Conservation (phyloP, 1,140 invertebrate genomes). For the Pseudomyrmex dendroicus region DNA sequence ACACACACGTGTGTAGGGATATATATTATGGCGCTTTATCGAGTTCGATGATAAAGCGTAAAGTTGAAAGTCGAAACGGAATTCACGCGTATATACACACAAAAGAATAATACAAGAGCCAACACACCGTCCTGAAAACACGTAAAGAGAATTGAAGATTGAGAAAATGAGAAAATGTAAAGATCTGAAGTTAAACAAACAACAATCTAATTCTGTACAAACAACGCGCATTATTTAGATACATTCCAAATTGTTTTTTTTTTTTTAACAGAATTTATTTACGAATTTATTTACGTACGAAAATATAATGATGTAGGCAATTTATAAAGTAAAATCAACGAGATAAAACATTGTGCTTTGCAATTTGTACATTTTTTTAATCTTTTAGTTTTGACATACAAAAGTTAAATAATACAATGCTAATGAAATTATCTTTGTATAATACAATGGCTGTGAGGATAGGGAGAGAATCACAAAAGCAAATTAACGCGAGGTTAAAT, state of each 20-base stretch:
- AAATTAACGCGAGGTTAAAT: slow-evolving; percentile 8
- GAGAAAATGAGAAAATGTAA: not conserved
- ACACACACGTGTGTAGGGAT: not conserved
- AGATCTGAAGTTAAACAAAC: not conserved
- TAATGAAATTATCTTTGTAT: no score
- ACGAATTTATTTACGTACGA: no score
- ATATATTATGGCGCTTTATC: not conserved
- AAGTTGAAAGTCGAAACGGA: no score
- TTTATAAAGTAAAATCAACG: not conserved
- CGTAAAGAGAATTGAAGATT: no score
- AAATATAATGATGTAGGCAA: not conserved
- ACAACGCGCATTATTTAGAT: not conserved
- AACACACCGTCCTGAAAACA: no score
- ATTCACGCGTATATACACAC: no score
- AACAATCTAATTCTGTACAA: not conserved
- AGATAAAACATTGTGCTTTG: not conserved
- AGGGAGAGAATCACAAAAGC: not conserved
- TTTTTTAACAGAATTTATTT: not conserved
- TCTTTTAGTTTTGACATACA: not conserved
- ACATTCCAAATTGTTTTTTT: not conserved
- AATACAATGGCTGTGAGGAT: no score
- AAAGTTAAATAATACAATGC: not conserved
- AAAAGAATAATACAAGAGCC: no score
- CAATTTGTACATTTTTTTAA: not conserved
- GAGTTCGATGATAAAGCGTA: no score